Evolutionary conservation across 2,113 vertebrate species (phyloP), one percentile per base, ranked within the genome.

Genomic region (Zapus hudsonius): DNA sequence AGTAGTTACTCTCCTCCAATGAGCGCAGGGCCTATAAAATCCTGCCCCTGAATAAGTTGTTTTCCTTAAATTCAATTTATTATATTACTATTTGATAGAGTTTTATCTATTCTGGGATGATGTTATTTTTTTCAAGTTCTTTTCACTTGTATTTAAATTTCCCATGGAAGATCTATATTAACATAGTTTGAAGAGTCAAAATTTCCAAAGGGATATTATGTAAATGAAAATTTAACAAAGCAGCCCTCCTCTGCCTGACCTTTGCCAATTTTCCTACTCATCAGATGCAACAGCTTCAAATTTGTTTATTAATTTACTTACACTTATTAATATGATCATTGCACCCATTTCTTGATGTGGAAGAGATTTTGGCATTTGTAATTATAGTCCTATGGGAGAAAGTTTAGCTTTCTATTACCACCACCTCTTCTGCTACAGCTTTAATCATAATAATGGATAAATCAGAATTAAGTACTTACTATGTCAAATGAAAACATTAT

Each of bases 181-280:
- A 70, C 19, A 74, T 67, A 69, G 5, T 84, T 87, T 84, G 72
- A 87, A 87, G 19, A 67, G n/a, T 52, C 36, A 90, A 90, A 52
- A 84, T 61, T 78, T 82, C 31, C 9, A 81, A 40, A 64, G 64
- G 5, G 0, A 74, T 59, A 33, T 79, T 74, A 67, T 80, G 84
- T 89, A 61, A 74, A 93, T 82, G 7, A 47, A 94, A 89, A 63
- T 83, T 82, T 80, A 83, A 67, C 47, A 79, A 57, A 89, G 69
- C 17, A 80, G 10, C 27, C 31, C 17, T 59, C 9, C 67, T 87
- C 29, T 44, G 20, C 36, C 52, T 1, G 63, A 47, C 11, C 7
- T 66, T 84, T 93, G 29, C 61, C n/a, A 59, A 29, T 67, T 79
- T 93, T 52, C n/a, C 55, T 72, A 27, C 8, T 92, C 25, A 29